Conservation (phyloP, 1,140 invertebrate species). For the Heliothis virescens region DNA sequence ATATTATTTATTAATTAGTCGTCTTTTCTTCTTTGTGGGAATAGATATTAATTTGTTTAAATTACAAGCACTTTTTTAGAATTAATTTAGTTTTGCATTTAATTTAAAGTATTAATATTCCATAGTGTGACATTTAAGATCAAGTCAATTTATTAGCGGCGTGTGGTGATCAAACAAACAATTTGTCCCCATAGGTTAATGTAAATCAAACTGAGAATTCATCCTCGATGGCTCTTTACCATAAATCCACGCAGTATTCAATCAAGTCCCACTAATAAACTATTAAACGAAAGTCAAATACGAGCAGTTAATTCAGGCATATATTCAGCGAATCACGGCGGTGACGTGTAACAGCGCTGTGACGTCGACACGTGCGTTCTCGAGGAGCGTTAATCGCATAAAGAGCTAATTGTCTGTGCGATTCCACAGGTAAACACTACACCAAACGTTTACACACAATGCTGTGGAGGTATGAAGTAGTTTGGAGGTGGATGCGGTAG, state of each 20-base stretch:
- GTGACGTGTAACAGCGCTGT: slow-evolving; percentile 45
- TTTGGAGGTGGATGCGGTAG: slow-evolving; percentile 15
- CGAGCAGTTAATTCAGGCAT: slow-evolving; percentile 33
- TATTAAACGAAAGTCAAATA: slow-evolving; percentile 37
- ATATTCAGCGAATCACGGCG: slow-evolving; percentile 42
- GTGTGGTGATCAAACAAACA: background rate
- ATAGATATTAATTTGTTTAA: no score
- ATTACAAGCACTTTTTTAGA: no score
- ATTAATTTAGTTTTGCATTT: no score
- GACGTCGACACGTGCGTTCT: slow-evolving; percentile 69
- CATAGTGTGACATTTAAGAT: no score
- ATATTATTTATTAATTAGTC: slow-evolving; percentile 44
- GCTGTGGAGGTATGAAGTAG: slow-evolving; percentile 56
- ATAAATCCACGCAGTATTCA: background rate
- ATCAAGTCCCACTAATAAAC: slow-evolving; percentile 1
- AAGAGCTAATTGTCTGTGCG: slow-evolving; percentile 82
- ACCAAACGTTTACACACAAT: slow-evolving; percentile 63
- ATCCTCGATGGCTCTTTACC: background rate
- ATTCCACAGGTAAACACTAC: slow-evolving; percentile 81
- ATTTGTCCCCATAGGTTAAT: no score
- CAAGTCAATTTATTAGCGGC: no score
- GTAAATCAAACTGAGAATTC: no score
- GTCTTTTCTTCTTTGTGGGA: background rate
- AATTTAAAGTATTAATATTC: no score
- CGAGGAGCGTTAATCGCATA: slow-evolving; percentile 75